Base-by-base conservation (phyloP, 2,113 vertebrate genomes). In the Muscicapa adusta region DNA sequence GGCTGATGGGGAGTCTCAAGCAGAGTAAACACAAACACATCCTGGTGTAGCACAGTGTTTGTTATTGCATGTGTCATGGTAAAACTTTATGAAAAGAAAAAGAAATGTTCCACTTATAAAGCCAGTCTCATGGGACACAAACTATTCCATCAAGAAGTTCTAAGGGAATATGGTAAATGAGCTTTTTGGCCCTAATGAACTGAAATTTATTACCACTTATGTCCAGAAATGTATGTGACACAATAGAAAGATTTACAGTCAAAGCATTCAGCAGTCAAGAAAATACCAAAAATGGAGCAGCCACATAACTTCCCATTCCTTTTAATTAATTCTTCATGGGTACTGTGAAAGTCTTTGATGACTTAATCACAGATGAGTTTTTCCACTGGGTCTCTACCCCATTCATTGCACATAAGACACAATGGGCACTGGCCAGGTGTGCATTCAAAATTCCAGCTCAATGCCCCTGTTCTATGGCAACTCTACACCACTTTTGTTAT, bases 11-110 rank as follows among this genome's bases (percentile, higher is more conserved):
- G 81, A 96, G 77, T 90, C 91, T 96, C 75, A 93, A 83, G 75
- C 75, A 91, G 88, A 80, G 88, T 95, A 96, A 97, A 96, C 72
- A 96, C 88, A 94, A 96, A 96, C 72, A 95, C 88, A 51, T 85
- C 86, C 72, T 92, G 82, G 43, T 77, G 61, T 53, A 84, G 65
- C 5, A 3, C 78, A 86, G 51, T 74, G 72, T 79, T 96, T 94
- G 80, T 93, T 95, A 95, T 95, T 95, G 68, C 53, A 84, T 90
- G 82, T 91, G 89, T 91, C 93, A 81, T 84, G 82, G 88, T 77
- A 93, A 89, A 90, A 86, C 48, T 80, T 77, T 80, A 71, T 9
- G 36, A 84, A 91, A 90, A 91, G 70, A 71, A 94, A 92, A 93
- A 79, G 24, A 85, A 93, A 96, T 75, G 53, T 94, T 95, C 63